phyloP scores from a whole-genome alignment of 1,140 invertebrate genomes.

The Onthophagus taurus region DNA sequence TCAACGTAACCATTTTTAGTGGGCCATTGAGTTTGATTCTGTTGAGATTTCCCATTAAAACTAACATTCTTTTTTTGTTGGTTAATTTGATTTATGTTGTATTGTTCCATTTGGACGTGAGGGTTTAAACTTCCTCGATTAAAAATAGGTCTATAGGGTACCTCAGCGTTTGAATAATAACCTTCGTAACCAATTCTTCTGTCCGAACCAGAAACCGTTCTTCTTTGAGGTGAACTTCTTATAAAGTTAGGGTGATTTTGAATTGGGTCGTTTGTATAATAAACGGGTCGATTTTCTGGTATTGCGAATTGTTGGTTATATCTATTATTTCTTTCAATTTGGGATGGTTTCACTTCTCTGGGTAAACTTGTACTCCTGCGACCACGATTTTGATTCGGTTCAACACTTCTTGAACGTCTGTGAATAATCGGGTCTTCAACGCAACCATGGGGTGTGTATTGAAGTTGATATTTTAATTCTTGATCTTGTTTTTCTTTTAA shows the following conservation, averaged over 20 bases:
- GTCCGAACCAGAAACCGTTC: slow-evolving; percentile 18
- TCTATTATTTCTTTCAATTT: not conserved
- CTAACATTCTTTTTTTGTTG: slow-evolving; percentile 41
- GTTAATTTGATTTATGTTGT: no score
- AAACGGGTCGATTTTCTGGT: slow-evolving; percentile 21
- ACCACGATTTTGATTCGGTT: slow-evolving; percentile 19
- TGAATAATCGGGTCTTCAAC: slow-evolving; percentile 25
- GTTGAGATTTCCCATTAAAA: slow-evolving; percentile 36
- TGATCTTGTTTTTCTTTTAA: slow-evolving; percentile 46
- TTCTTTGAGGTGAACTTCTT: slow-evolving; percentile 11
- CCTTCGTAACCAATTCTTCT: slow-evolving; percentile 10
- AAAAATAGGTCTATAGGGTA: slow-evolving; percentile 40
- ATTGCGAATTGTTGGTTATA: slow-evolving; percentile 19
- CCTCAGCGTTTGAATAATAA: slow-evolving; percentile 7
- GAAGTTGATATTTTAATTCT: slow-evolving; percentile 31
- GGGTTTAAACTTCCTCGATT: slow-evolving; percentile 42
- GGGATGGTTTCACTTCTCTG: slow-evolving; percentile 17
- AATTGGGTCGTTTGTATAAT: slow-evolving; percentile 12
- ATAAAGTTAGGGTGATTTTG: slow-evolving; percentile 8
- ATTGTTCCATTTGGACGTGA: slow-evolving; percentile 19
- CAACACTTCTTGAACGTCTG: slow-evolving; percentile 27
- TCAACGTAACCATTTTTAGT: slow-evolving; percentile 44
- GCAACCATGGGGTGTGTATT: slow-evolving; percentile 25
- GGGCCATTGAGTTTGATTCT: slow-evolving; percentile 38
- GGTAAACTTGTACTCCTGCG: slow-evolving; percentile 34